phyloP scores from a whole-genome alignment of 2,113 vertebrate genomes.

The Monopterus albus region DNA sequence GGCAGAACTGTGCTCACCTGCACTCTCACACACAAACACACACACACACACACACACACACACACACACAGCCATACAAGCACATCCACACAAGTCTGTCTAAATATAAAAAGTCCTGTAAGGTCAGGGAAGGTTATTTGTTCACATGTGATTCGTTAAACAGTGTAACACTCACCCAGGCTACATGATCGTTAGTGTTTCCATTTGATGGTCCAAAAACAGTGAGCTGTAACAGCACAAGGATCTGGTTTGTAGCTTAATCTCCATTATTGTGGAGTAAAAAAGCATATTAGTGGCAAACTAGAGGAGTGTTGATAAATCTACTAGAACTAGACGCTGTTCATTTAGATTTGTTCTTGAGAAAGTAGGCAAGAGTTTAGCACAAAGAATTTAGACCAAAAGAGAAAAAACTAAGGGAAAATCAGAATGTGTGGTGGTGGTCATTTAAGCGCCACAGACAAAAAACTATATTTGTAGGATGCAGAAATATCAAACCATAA shows the following conservation, averaged over 20 bases:
- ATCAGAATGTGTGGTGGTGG: too few species aligned
- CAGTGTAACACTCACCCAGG: neutral
- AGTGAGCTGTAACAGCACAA: neutral
- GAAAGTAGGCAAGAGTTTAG: too few species aligned
- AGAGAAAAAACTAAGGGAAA: neutral
- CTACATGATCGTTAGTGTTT: neutral
- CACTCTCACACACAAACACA: slow-evolving; percentile 17
- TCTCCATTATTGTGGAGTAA: neutral
- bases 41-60: slow-evolving; percentile 24
- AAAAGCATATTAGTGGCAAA: neutral
- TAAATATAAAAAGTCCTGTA: slow-evolving; percentile 38
- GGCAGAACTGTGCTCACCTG: slow-evolving; percentile 57
- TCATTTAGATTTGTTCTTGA: neutral
- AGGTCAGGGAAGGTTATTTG: slow-evolving; percentile 34
- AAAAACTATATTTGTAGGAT: neutral
- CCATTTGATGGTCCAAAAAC: neutral
- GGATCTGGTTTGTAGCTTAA: neutral
- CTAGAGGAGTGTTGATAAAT: neutral
- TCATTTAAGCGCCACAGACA: neutral
- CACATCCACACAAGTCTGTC: slow-evolving; percentile 3
- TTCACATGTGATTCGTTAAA: slow-evolving; percentile 6
- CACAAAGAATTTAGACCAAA: too few species aligned
- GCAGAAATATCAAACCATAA: neutral
- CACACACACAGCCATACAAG: slow-evolving; percentile 18
- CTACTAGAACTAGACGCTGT: neutral